Percentiles rank a stretch among this genome's conserved stretches.
Evolutionary conservation across 2,797 vertebrate species (phyloP).

Genomic region (Synaphobranchus kaupii): DNA sequence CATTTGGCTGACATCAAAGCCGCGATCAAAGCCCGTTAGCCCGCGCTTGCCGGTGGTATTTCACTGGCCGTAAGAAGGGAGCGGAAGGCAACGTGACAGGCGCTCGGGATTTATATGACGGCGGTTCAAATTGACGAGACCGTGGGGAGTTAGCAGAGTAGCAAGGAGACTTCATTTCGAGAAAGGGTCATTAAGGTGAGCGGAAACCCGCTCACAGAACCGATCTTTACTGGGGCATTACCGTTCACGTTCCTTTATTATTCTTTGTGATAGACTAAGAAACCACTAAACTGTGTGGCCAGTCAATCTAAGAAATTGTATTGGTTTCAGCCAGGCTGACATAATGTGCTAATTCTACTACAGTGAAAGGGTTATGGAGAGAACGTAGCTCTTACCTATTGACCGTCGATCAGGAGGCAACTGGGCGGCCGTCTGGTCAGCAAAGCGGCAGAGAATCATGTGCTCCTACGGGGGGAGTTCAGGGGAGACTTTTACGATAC

Average conservation of each 20-base stretch:
- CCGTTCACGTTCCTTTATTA: not conserved
- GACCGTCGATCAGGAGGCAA: conserved; percentile 83
- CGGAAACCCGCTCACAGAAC: not conserved
- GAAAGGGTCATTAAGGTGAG: not conserved
- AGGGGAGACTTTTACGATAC: not conserved
- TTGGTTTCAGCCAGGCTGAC: not conserved
- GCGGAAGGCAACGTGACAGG: conserved; percentile 55
- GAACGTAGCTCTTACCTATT: conserved; percentile 75
- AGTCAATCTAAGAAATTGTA: not conserved
- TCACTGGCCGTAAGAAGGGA: conserved; percentile 47
- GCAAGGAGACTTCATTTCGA: conserved; percentile 28
- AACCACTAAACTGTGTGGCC: not conserved
- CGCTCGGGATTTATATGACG: conserved; percentile 58
- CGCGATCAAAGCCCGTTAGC: conserved; percentile 54
- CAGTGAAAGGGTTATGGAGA: not conserved
- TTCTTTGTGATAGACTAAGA: not conserved
- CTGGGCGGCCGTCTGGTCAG: conserved; percentile 92
- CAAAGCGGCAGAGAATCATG: conserved; percentile 96
- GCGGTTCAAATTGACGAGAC: conserved; percentile 57
- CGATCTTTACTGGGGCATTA: not conserved
- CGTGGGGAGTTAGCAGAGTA: conserved; percentile 43
- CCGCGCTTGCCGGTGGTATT: conserved; percentile 46
- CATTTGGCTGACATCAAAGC: conserved; percentile 48
- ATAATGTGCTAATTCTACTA: not conserved
- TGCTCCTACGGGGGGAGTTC: conserved; percentile 80